These are phyloP conservation scores for Synanthedon myopaeformis DNA, from an alignment of 2,888 invertebrate species.

Conservation along the genomic window DNA sequence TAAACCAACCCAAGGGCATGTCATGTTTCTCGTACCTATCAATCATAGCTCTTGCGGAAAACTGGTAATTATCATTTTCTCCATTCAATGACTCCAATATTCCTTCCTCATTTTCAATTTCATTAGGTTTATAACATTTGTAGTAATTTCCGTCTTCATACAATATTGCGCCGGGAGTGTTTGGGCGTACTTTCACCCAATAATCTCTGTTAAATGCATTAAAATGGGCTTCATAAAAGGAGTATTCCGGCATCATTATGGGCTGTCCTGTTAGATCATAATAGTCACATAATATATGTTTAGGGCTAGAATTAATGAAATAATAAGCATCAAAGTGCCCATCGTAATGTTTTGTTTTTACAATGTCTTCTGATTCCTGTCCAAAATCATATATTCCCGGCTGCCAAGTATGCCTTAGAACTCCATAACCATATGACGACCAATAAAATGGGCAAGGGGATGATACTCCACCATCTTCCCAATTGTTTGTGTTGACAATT, in stretches of 20 bases:
- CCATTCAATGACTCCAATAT: constrained; percentile 57
- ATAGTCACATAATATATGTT: constrained; percentile 46
- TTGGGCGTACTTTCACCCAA: constrained; percentile 44
- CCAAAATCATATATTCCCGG: constrained; percentile 52
- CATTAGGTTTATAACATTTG: constrained; percentile 42
- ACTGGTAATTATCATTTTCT: constrained; percentile 56
- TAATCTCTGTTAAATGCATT: constrained; percentile 59
- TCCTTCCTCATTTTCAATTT: constrained; percentile 38
- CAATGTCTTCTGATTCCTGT: constrained; percentile 12
- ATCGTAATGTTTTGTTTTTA: constrained; percentile 32
- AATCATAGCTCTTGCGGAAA: constrained; percentile 60
- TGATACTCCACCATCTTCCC: constrained; percentile 50
- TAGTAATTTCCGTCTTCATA: constrained; percentile 58
- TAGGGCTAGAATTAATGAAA: constrained; percentile 38
- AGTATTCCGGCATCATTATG: constrained; percentile 50
- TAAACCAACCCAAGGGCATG: constrained; percentile 56
- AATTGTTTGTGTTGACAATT: constrained; percentile 47
- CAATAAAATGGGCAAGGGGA: constrained; percentile 60
- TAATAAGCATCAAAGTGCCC: constrained; percentile 48
- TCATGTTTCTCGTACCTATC: constrained; percentile 50
- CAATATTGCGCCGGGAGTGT: constrained; percentile 32
- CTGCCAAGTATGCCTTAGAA: constrained; percentile 56
- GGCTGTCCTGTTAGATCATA: constrained; percentile 54
- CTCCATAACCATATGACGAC: constrained; percentile 52
- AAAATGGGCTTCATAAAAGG: constrained; percentile 57